Evolutionary conservation across 2,888 invertebrate genomes (phyloP).

Genomic region (Rhaphigaster nebulosa): DNA sequence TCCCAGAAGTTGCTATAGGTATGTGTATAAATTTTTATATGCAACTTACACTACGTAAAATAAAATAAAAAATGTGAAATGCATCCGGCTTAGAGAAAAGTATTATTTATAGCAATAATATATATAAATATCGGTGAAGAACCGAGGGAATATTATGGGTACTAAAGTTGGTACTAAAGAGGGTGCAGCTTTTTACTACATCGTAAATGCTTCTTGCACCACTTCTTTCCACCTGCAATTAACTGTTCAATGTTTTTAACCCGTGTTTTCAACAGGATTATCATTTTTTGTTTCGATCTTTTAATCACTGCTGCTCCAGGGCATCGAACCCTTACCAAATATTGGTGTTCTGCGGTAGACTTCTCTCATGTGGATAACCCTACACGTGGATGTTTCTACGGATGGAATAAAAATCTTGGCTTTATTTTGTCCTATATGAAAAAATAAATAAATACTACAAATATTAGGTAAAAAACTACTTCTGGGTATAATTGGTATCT

Average conservation of each 20-base stretch:
- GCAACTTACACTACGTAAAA: background rate
- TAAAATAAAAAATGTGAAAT: background rate
- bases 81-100: background rate
- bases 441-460: too few relatives aligned
- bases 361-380: background rate
- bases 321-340: background rate
- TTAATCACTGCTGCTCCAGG: background rate
- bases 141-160: background rate
- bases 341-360: background rate
- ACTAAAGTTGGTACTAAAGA: background rate
- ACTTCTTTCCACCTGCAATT: background rate
- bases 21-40: background rate
- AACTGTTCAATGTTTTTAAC: background rate
- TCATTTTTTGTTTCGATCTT: background rate
- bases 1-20: background rate
- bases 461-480: too few relatives aligned
- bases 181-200: constrained; percentile 22
- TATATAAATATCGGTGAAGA: background rate
- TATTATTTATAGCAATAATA: constrained; percentile 21
- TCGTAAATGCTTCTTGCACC: constrained; percentile 36
- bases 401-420: too few relatives aligned
- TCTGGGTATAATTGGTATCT: too few relatives aligned
- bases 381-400: too few relatives aligned
- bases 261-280: background rate
- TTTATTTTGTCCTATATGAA: too few relatives aligned